Conservation (phyloP, 2,888 invertebrate genomes). For the Clitarchus hookeri region DNA sequence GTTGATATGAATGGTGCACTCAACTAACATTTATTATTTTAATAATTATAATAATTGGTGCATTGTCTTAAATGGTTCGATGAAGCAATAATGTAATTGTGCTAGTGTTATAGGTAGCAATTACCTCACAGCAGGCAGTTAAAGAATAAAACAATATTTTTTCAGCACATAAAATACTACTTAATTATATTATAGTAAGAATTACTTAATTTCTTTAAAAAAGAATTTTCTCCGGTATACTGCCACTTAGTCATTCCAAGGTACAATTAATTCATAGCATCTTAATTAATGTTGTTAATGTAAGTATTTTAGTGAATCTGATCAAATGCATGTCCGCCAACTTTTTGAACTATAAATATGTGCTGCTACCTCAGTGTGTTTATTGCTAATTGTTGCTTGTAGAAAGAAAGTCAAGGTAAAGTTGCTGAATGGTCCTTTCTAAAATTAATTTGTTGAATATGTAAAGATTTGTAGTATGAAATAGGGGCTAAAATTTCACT, state of each 20-base stretch:
- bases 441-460: not conserved
- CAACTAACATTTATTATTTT: not conserved
- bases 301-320: slow-evolving; percentile 10
- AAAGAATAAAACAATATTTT: slow-evolving; percentile 15
- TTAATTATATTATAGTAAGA: slow-evolving; percentile 15
- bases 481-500: not conserved
- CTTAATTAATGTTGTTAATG: not conserved
- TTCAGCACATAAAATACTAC: not conserved
- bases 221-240: not conserved
- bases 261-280: slow-evolving; percentile 28
- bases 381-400: slow-evolving; percentile 25
- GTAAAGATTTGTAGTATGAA: not conserved
- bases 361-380: slow-evolving; percentile 26
- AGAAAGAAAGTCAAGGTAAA: not conserved
- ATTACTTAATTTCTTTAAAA: not conserved
- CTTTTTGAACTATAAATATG: slow-evolving; percentile 8
- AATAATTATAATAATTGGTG: not conserved
- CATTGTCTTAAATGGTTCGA: not conserved
- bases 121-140: not conserved
- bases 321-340: slow-evolving; percentile 19
- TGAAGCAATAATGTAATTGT: not conserved
- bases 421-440: not conserved
- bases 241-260: slow-evolving; percentile 32
- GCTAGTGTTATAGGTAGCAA: not conserved
- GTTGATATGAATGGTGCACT: not conserved